Evolutionary conservation across 2,113 vertebrate genomes (phyloP).

Genomic region (Morone chrysops): DNA sequence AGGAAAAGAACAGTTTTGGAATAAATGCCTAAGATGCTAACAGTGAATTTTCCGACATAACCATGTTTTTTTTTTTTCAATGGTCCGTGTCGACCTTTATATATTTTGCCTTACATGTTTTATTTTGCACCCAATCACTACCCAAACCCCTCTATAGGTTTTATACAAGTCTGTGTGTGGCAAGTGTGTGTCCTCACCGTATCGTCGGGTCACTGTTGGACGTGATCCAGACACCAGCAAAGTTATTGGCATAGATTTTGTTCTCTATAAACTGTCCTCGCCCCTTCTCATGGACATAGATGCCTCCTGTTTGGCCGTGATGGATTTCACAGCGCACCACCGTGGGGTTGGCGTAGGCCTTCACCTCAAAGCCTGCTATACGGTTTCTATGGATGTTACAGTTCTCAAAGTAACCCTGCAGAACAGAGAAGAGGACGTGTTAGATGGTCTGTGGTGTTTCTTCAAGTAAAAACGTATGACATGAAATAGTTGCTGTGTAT

Average conservation of each 20-base stretch:
- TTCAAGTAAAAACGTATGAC: too few species aligned
- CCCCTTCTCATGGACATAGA: slow-evolving; percentile 99
- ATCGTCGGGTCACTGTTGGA: slow-evolving; percentile 99
- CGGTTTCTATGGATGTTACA: slow-evolving; percentile 95
- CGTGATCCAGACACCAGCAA: slow-evolving; percentile 99
- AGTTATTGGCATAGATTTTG: slow-evolving; percentile 99
- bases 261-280: slow-evolving; percentile 99
- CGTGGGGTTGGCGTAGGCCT: slow-evolving; percentile 98
- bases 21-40: neutral
- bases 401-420: slow-evolving; percentile 84
- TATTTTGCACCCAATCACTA: neutral
- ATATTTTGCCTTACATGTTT: neutral
- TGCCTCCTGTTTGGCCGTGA: slow-evolving; percentile 98
- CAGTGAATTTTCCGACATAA: neutral
- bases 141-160: neutral
- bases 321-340: slow-evolving; percentile 99
- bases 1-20: neutral
- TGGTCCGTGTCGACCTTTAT: neutral
- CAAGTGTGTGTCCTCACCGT: slow-evolving; percentile 85
- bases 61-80: neutral
- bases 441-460: neutral
- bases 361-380: slow-evolving; percentile 99
- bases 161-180: too few species aligned
- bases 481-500: neutral
- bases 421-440: neutral